Conservation (phyloP, 2,113 vertebrate genomes). For the Passer montanus region DNA sequence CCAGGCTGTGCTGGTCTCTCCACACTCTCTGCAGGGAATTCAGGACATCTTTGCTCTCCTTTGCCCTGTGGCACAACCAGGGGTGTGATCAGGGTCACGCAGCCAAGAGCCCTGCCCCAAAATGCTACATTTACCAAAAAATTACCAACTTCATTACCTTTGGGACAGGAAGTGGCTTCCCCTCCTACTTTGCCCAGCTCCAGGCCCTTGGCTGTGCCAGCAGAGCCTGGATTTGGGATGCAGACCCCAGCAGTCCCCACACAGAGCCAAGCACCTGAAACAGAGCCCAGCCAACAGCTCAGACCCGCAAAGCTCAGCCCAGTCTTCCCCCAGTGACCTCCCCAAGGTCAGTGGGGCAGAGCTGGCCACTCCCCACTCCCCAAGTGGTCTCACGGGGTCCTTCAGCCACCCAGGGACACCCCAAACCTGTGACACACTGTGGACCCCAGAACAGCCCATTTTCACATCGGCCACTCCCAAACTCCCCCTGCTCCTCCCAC, state of each 20-base stretch:
- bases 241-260: not conserved
- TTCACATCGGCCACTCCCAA: not conserved
- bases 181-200: not conserved
- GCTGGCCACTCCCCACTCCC: not conserved
- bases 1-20: not conserved
- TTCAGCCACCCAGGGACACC: not conserved
- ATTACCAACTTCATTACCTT: not conserved
- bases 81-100: not conserved
- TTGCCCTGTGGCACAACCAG: not conserved
- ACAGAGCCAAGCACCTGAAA: not conserved
- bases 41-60: not conserved
- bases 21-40: not conserved
- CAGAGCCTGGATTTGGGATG: not conserved
- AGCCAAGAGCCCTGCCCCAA: not conserved
- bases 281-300: not conserved
- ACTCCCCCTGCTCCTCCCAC: not conserved
- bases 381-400: not conserved
- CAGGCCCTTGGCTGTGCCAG: not conserved
- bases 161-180: not conserved
- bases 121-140: fast-evolving
- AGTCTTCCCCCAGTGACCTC: not conserved
- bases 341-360: not conserved
- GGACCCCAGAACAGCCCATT: not conserved
- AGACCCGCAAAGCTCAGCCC: not conserved
- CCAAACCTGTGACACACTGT: not conserved